A percentile compares a stretch with the other conserved stretches of the same genome.
Conservation (phyloP, 1,140 invertebrate genomes). For the Oedothorax gibbosus region DNA sequence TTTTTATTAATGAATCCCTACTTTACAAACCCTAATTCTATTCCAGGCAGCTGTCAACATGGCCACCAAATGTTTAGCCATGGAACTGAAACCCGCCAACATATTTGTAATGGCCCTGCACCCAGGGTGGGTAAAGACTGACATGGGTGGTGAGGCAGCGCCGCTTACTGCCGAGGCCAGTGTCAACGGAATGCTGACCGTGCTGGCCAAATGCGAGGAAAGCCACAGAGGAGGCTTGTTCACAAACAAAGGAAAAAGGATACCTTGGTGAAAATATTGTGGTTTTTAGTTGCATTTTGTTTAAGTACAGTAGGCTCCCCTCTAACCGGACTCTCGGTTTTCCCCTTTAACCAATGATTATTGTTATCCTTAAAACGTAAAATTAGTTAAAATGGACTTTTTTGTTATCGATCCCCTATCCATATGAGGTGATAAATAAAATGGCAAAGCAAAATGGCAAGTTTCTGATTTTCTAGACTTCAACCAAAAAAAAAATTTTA, state of each 20-base stretch:
- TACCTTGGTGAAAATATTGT: constrained; percentile 18
- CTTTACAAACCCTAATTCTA: no score
- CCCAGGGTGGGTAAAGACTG: constrained; percentile 91
- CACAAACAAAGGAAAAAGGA: constrained; percentile 38
- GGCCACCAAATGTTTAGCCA: constrained; percentile 24
- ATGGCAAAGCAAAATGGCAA: no score
- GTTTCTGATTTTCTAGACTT: no score
- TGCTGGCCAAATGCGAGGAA: constrained; percentile 41
- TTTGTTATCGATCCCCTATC: no score
- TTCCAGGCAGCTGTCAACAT: constrained; percentile 52
- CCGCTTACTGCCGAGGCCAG: constrained; percentile 39
- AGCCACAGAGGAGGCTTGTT: constrained; percentile 35
- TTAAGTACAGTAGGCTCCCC: neutral
- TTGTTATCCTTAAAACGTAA: no score
- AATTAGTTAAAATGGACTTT: no score
- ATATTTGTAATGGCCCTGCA: constrained; percentile 77
- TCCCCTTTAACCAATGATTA: neutral
- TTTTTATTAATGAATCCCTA: no score
- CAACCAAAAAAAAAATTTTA: no score
- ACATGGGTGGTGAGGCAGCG: constrained; percentile 76
- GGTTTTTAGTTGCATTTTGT: neutral
- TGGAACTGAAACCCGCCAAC: constrained; percentile 35
- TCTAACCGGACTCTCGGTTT: neutral
- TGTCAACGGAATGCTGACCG: constrained; percentile 46
- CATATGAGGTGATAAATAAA: no score